Evolutionary conservation across 2,113 vertebrate genomes (phyloP).

Genomic region (Toxostoma redivivum): DNA sequence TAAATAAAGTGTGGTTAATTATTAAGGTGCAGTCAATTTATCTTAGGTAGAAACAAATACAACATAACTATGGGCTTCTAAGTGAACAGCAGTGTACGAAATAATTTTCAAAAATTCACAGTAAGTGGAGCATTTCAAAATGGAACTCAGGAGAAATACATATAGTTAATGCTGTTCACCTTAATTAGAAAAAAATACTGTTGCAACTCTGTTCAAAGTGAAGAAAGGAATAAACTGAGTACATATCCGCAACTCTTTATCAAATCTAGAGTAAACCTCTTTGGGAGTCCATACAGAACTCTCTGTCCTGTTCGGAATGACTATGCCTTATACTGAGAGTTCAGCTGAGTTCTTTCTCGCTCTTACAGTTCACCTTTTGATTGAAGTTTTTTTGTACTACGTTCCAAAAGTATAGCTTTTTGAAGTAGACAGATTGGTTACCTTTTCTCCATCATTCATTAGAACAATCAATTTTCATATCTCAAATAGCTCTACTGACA

Average conservation of each 20-base stretch:
- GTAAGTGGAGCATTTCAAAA: background rate
- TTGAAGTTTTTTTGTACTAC: background rate
- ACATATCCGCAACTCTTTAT: background rate
- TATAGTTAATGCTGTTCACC: background rate
- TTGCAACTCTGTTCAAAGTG: background rate
- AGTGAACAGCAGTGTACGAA: background rate
- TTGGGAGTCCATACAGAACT: background rate
- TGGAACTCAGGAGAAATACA: background rate
- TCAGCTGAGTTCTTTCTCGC: background rate
- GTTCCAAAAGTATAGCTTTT: background rate
- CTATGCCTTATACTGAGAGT: background rate
- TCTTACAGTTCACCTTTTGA: background rate
- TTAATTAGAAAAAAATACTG: background rate
- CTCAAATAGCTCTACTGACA: background rate
- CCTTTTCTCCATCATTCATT: background rate
- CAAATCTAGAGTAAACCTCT: background rate
- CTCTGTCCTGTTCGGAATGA: background rate
- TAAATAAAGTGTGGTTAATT: background rate
- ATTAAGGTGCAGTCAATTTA: background rate
- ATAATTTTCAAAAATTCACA: background rate
- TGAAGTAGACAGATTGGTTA: background rate
- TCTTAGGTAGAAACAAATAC: background rate
- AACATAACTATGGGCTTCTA: background rate
- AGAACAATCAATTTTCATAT: background rate
- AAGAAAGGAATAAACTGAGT: background rate